These are phyloP conservation scores for Takifugu ocellatus DNA, from an alignment of 2,797 vertebrate species.

Conservation along the genomic window DNA sequence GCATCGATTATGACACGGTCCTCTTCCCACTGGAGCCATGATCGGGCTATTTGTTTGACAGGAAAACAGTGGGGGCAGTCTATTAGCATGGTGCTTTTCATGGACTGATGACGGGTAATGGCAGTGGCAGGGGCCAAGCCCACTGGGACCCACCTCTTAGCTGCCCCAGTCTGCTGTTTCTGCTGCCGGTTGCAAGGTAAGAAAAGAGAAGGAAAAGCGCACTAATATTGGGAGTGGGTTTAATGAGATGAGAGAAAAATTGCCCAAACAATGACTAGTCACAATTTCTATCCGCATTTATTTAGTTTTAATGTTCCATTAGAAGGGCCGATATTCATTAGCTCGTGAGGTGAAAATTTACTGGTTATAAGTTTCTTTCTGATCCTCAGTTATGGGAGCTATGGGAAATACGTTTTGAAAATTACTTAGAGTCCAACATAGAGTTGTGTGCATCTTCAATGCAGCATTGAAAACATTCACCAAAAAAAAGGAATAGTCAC, in stretches of 20 bases:
- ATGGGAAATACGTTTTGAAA: too few species aligned
- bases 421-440: too few species aligned
- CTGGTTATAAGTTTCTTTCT: too few species aligned
- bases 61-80: slow-evolving; percentile 64
- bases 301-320: too few species aligned
- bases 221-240: slow-evolving; percentile 1
- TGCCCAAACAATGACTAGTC: too few species aligned
- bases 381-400: too few species aligned
- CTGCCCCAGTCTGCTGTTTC: neutral
- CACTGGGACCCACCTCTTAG: slow-evolving; percentile 18
- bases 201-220: slow-evolving; percentile 6
- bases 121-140: slow-evolving; percentile 31
- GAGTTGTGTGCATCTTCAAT: too few species aligned
- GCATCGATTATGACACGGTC: slow-evolving; percentile 71
- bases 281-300: too few species aligned
- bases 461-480: too few species aligned
- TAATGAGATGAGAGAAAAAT: neutral
- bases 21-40: slow-evolving; percentile 61
- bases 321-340: too few species aligned
- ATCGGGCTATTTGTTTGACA: slow-evolving; percentile 70
- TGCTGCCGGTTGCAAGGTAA: slow-evolving; percentile 18
- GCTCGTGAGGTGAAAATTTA: too few species aligned
- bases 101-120: slow-evolving; percentile 58
- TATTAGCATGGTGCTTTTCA: slow-evolving; percentile 59
- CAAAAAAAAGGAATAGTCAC: too few species aligned